phyloP scores from a whole-genome alignment of 2,113 vertebrate genomes.

The Eubucco bourcierii region DNA sequence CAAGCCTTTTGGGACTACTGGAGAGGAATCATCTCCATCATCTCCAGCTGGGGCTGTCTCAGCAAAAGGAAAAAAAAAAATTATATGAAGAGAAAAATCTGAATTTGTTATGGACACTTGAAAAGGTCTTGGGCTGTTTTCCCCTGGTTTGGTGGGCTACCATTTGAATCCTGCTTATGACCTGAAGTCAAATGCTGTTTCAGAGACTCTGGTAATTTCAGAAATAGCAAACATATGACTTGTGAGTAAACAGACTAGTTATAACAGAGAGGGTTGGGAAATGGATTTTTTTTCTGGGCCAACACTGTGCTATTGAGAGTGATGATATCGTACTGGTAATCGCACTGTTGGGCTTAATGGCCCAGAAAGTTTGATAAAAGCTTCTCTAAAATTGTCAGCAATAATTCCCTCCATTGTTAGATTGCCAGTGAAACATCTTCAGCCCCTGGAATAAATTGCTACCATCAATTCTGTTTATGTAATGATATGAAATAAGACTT shows the following conservation, averaged over 20 bases:
- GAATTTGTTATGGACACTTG: neutral
- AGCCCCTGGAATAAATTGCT: constrained; percentile 18
- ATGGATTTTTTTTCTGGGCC: constrained; percentile 11
- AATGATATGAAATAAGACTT: constrained; percentile 21
- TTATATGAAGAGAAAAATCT: neutral
- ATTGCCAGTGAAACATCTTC: neutral
- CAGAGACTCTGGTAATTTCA: neutral
- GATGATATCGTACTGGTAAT: neutral
- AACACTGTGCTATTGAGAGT: neutral
- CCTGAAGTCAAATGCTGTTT: neutral
- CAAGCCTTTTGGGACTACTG: neutral
- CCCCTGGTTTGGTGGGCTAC: neutral
- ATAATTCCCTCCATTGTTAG: neutral
- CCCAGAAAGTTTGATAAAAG: constrained; percentile 46
- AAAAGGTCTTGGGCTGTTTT: neutral
- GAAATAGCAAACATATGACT: neutral
- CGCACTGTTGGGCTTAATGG: neutral
- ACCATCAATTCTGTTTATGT: neutral
- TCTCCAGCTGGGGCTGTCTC: neutral
- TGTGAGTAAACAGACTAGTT: constrained; percentile 4
- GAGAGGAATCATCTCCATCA: accelerated
- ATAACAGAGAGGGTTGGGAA: neutral
- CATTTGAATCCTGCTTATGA: neutral
- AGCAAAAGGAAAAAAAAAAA: too few species aligned
- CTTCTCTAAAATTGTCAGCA: constrained; percentile 38